phyloP scores from a whole-genome alignment of 2,888 invertebrate species.

The Aphidius colemani region DNA sequence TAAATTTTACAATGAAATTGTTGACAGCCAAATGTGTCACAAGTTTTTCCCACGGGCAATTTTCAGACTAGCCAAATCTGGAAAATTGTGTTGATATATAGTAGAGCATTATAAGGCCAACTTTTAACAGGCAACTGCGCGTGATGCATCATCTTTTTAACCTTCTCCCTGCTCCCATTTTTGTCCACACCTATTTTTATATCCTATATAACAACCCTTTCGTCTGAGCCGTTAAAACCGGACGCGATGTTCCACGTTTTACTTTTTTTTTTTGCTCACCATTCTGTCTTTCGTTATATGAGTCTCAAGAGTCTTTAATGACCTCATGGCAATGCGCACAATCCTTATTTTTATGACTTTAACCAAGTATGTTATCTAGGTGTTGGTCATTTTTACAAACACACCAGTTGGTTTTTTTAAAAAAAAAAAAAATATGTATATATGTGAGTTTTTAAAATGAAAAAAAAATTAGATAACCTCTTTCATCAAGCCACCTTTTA shows the following conservation, averaged over 20 bases:
- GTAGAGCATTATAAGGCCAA: no score
- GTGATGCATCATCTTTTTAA: no score
- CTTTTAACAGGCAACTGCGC: slow-evolving; percentile 1
- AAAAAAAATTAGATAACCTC: not conserved
- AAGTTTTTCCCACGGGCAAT: slow-evolving; percentile 22
- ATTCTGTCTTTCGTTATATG: slow-evolving; percentile 27
- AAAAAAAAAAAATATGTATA: not conserved
- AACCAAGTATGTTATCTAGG: slow-evolving; percentile 24
- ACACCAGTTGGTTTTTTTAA: not conserved
- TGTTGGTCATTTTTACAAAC: slow-evolving; percentile 18
- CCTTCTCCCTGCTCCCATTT: not conserved
- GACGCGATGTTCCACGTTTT: slow-evolving; percentile 17
- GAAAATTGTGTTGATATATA: not conserved
- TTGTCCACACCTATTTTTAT: not conserved
- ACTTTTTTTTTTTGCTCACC: not conserved
- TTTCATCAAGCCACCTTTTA: slow-evolving; percentile 1
- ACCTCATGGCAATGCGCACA: slow-evolving; percentile 42
- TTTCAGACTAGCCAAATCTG: slow-evolving; percentile 21
- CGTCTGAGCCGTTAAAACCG: slow-evolving; percentile 25
- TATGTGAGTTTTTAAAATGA: not conserved
- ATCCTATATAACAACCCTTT: not conserved
- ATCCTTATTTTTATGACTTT: slow-evolving; percentile 47
- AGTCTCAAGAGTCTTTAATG: slow-evolving; percentile 46
- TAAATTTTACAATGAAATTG: slow-evolving; percentile 37
- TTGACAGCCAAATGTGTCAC: slow-evolving; percentile 27